These are phyloP conservation scores for Drosophila maculinotata DNA, from an alignment of 2,888 invertebrate genomes.

Conservation along the genomic window DNA sequence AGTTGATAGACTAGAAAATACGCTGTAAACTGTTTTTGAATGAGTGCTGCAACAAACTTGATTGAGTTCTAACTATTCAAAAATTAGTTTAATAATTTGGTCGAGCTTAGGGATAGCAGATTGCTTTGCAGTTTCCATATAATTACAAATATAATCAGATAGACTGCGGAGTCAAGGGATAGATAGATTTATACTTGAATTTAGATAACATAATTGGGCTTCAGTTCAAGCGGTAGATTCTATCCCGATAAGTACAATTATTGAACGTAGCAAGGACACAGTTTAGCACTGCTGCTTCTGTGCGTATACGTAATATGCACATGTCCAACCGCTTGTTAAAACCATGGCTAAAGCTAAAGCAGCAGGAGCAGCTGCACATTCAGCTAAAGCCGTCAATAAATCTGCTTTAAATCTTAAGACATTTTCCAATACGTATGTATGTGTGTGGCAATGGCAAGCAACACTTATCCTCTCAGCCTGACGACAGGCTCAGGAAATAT, in stretches of 20 bases:
- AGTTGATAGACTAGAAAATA: slow-evolving; percentile 5
- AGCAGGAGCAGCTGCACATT: slow-evolving; percentile 51
- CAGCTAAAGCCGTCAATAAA: slow-evolving; percentile 67
- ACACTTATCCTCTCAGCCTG: slow-evolving; percentile 42
- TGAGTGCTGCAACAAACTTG: too few species aligned
- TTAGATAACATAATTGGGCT: background rate
- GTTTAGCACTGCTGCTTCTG: background rate
- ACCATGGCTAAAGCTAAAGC: slow-evolving; percentile 22
- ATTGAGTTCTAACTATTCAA: too few species aligned
- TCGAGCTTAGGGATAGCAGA: too few species aligned
- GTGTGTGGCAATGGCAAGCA: slow-evolving; percentile 29
- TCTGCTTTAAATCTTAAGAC: slow-evolving; percentile 72
- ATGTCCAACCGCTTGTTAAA: slow-evolving; percentile 45
- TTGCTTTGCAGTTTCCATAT: too few species aligned
- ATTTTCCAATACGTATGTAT: slow-evolving; percentile 29
- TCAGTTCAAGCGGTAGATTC: background rate
- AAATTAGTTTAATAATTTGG: too few species aligned
- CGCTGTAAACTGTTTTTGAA: background rate
- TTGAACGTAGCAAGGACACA: slow-evolving; percentile 3
- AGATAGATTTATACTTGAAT: background rate
- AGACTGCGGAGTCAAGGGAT: background rate
- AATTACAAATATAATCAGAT: too few species aligned
- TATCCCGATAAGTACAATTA: slow-evolving; percentile 7
- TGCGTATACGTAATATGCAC: slow-evolving; percentile 42
- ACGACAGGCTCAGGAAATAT: slow-evolving; percentile 57